Base-by-base conservation (phyloP, 92 coral and sea anemone species). In the Palythoa heliodiscus region DNA sequence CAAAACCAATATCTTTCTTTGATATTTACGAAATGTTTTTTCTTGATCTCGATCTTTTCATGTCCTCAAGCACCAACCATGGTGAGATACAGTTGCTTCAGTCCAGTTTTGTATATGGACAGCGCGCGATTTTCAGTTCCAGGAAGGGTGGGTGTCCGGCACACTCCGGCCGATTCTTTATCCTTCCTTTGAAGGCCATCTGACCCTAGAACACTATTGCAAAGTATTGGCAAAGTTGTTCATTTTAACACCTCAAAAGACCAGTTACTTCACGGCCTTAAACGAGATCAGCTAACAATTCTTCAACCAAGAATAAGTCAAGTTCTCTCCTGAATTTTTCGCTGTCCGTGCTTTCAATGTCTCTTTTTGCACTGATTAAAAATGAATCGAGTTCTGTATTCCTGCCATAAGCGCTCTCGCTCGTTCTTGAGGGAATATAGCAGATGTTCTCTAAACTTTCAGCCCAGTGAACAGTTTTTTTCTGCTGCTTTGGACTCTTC, bases 391-490 rank as follows among this genome's bases (percentile, higher is more conserved):
- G 66, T 52, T 76, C 40, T 13, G n/a, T 10, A 35, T 25, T 48
- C 13, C 17, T 47, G 5, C 61, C 5, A 15, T 17, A 47, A 1
- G 54, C 7, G 20, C 2, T 69, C 0, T 19, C 40, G 20, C 61
- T 52, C 19, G 74, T 47, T 66, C 84, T 80, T 66, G 84, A 80
- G 13, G 84, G 84, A 63, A 80, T 80, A 10, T 80, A 80, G 5
- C 84, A 80, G 40, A 80, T 48, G 6, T 80, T 12, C 13, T 80
- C 84, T 2, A 80, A 67, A 17, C 73, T 80, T 20, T 80, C 84
- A 0, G 84, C 70, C 84, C 84, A 80, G 48, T 64, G 84, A 25
- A 80, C 84, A 14, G 16, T 80, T 39, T 66, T 80, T 24, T 54
- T 80, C 7, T 24, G 38, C 12, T 8, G 24, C 19, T 52, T 80